Base-by-base conservation (phyloP, 2,888 invertebrate species). In the Euplexia lucipara region DNA sequence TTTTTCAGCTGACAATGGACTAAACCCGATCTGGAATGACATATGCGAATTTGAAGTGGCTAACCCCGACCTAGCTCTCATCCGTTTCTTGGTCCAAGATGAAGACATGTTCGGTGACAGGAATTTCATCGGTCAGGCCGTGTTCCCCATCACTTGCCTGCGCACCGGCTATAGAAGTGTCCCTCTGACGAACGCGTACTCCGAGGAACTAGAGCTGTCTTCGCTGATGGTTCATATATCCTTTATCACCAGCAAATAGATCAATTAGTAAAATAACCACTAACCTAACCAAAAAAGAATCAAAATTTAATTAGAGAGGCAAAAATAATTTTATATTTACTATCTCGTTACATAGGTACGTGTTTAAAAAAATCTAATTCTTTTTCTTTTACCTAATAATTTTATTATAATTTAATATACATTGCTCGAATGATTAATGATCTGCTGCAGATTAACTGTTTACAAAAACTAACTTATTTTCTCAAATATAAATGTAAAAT, bases 21-120 rank as follows among this genome's bases (percentile, higher is more conserved):
- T 99, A 73, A 99, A 98, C 94, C 99, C 99, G 0, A 95, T 97
- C 62, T 99, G 99, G 99, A 98, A 98, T 87, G 98, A 99, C 86
- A 95, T 96, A 10, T 98, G 98, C 91, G 97, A 98, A 83, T 98
- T 99, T 89, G 96, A 97, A 41, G 96, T 99, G 12, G 92, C 94
- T 14, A 98, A 98, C 94, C 98, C 99, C 0, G 96, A 98, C 58
- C 96, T 98, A 86, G 98, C 99, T 0, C 91, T 99, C 51, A 92
- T 98, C 51, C 96, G 99, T 39, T 99, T 99, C 91, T 96, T 98
- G 42, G 98, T 99, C 0, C 98, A 98, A 91, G 99, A 99, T 91
- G 99, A 99, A 90, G 99, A 99, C 88, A 98, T 99, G 96, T 99
- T 99, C 92, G 99, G 99, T 0, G 99, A 99, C 85, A 98, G 97